These are phyloP conservation scores for Hyperopisus bebe DNA, from an alignment of 2,113 vertebrate genomes.

Conservation along the genomic window DNA sequence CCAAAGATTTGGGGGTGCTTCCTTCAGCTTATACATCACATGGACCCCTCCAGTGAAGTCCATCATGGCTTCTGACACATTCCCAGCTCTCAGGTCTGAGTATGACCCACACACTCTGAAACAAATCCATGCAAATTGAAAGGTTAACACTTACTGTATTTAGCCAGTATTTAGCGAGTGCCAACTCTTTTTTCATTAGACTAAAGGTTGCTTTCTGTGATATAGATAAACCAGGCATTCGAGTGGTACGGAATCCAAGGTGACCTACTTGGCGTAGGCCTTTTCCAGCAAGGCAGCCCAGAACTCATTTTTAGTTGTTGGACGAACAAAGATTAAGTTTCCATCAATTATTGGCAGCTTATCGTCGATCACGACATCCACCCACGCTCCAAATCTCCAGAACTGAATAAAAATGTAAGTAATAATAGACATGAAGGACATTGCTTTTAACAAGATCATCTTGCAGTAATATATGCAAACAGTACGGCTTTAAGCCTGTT, in stretches of 20 bases:
- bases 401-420: constrained; percentile 46
- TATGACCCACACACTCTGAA: constrained; percentile 79
- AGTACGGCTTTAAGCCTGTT: constrained; percentile 21
- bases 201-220: not conserved
- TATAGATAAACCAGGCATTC: not conserved
- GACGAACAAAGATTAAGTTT: constrained; percentile 50
- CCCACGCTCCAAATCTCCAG: constrained; percentile 65
- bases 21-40: constrained; percentile 51
- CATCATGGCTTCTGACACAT: constrained; percentile 73
- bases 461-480: not conserved
- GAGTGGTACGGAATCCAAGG: not conserved
- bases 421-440: not conserved
- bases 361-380: constrained; percentile 64
- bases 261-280: constrained; percentile 64
- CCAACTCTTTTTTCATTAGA: not conserved
- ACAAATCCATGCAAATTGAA: not conserved
- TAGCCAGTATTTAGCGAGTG: not conserved
- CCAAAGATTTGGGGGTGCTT: constrained; percentile 62
- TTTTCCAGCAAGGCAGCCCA: constrained; percentile 66
- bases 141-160: not conserved
- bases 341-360: constrained; percentile 58
- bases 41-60: constrained; percentile 83
- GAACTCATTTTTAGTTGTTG: constrained; percentile 52
- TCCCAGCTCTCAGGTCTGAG: constrained; percentile 67
- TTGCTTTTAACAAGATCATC: not conserved